Evolutionary conservation across 2,888 invertebrate genomes (phyloP), one percentile per base, ranked within the genome.

Genomic region (Tupiocoris notatus): DNA sequence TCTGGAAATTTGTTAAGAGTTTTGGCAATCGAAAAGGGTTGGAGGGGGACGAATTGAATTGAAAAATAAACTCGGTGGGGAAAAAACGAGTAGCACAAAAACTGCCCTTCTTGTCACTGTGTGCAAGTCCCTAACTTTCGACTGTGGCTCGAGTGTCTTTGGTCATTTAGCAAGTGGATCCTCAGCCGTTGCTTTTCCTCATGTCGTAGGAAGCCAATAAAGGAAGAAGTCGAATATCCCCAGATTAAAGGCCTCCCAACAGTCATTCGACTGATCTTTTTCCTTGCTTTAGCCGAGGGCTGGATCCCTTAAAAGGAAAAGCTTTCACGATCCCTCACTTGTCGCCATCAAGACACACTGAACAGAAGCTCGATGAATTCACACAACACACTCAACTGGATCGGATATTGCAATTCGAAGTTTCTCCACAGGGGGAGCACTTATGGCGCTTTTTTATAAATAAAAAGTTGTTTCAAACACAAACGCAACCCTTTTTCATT

Each of bases 351-450:
- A 39, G 39, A 39, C 3, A 39, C 39, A 39, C 6, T 39, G 39
- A 12, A 22, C 21, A n/a, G n/a, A n/a, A n/a, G n/a, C n/a, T n/a
- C n/a, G n/a, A n/a, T n/a, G n/a, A n/a, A n/a, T n/a, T n/a, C 54
- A 24, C 65, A 65, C 39, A 65, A 25, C 23, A 24, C 65, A 65
- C 65, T 65, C 20, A 65, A 24, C 54, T 20, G 17, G 39, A 25
- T 65, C 65, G 24, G 65, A 65, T 65, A 65, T 65, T 65, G 65
- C 65, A 65, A 25, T 65, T 65, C 39, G 54, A 20, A 65, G 18
- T 65, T 65, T 65, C 20, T 25, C 25, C 65, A 17, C 39, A 23
- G 39, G 39, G 20, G 54, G 54, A 65, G 39, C 65, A 39, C 65
- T 65, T 39, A 65, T 17, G 17, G 22, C 22, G 1, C 20, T 65